phyloP scores from a whole-genome alignment of 2,113 vertebrate genomes.

The Motacilla alba region DNA sequence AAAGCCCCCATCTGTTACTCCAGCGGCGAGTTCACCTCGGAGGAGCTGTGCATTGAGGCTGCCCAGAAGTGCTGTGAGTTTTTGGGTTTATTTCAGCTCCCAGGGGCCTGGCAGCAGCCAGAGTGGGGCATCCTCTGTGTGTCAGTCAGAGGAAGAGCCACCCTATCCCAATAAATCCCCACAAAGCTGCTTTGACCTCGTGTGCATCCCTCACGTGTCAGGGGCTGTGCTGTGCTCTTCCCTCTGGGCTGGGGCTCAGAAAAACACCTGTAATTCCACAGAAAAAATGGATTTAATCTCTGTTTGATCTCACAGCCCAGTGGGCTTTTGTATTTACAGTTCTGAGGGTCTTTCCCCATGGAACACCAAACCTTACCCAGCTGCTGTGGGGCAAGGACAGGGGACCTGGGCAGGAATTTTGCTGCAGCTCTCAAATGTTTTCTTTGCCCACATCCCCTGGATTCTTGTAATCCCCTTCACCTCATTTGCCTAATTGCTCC shows the following conservation, averaged over 20 bases:
- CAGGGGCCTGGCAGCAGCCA: neutral
- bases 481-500: neutral
- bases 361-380: neutral
- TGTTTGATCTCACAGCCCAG: neutral
- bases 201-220: neutral
- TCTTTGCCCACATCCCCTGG: neutral
- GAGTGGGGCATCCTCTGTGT: neutral
- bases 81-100: neutral
- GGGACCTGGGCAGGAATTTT: neutral
- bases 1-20: slow-evolving; percentile 73
- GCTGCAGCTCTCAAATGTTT: neutral
- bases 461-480: neutral
- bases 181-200: neutral
- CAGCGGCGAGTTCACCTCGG: slow-evolving; percentile 80
- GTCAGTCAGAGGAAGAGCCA: neutral
- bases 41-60: slow-evolving; percentile 86
- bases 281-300: neutral
- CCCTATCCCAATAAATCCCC: neutral
- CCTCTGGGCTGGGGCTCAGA: neutral
- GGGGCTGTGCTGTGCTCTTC: neutral
- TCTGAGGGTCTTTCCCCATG: neutral
- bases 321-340: neutral
- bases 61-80: slow-evolving; percentile 90
- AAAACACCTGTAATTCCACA: neutral
- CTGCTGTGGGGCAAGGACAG: neutral